A percentile compares a stretch with the other conserved stretches of the same genome.
Conservation (phyloP, 2,888 invertebrate genomes). For the Ethmia dodecea region DNA sequence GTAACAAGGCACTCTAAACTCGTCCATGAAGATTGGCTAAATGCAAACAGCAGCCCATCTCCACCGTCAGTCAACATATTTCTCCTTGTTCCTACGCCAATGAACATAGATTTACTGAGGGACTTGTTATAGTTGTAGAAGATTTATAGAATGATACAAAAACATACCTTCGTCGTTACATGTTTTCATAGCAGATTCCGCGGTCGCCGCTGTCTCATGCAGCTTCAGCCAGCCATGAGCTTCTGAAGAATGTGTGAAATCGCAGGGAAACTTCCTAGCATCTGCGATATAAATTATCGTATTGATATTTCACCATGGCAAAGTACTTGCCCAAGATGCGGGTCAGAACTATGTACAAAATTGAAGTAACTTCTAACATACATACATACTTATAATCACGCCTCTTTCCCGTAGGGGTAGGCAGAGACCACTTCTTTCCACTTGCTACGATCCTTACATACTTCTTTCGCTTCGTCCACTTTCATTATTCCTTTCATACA, state of each 20-base stretch:
- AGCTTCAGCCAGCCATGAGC: constrained; percentile 32
- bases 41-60: no score
- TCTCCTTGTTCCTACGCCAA: no score
- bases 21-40: no score
- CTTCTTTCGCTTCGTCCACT: no score
- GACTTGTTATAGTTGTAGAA: neutral
- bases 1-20: no score
- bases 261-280: constrained; percentile 24
- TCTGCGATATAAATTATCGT: constrained; percentile 8
- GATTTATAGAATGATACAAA: neutral
- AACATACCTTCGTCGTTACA: constrained; percentile 31
- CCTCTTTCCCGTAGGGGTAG: no score
- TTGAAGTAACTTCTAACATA: neutral
- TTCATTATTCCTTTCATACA: no score
- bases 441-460: no score
- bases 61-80: no score
- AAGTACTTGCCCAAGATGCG: neutral
- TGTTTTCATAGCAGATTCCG: constrained; percentile 29
- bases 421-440: no score
- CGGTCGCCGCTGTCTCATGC: constrained; percentile 27
- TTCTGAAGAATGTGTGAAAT: constrained; percentile 23
- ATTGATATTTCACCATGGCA: neutral
- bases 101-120: no score
- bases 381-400: no score
- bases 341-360: neutral